These are phyloP conservation scores for Drosophila setifemur DNA, from an alignment of 1,140 invertebrate species.

Conservation along the genomic window DNA sequence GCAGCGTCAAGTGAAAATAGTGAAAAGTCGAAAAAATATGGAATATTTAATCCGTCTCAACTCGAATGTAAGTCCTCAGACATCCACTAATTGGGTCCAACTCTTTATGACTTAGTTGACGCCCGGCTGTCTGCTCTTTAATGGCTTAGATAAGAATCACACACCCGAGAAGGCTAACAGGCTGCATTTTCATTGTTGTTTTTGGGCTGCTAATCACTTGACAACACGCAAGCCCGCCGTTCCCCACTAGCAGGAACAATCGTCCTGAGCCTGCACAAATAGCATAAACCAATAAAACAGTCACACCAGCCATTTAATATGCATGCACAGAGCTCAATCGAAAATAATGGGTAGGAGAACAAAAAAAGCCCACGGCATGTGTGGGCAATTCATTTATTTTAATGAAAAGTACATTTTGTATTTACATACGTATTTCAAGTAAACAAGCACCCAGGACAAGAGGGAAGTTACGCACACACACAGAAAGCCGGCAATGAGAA, in stretches of 20 bases:
- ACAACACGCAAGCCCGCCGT: constrained; percentile 47
- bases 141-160: constrained; percentile 50
- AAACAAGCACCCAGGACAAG: constrained; percentile 7
- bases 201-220: constrained; percentile 59
- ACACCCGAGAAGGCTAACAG: constrained; percentile 25
- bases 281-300: constrained; percentile 29
- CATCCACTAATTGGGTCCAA: constrained; percentile 31
- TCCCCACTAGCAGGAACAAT: not conserved
- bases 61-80: constrained; percentile 6
- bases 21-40: not conserved
- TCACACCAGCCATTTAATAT: constrained; percentile 50
- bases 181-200: constrained; percentile 9
- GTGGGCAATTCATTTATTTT: constrained; percentile 62
- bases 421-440: constrained; percentile 22
- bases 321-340: constrained; percentile 46
- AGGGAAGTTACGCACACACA: not conserved
- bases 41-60: not conserved
- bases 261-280: not conserved
- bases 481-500: not conserved
- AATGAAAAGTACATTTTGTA: constrained; percentile 60
- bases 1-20: constrained; percentile 1
- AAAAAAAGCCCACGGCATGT: constrained; percentile 22
- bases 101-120: constrained; percentile 19
- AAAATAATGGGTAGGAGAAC: constrained; percentile 8
- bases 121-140: constrained; percentile 19